phyloP scores from a whole-genome alignment of 2,113 vertebrate species.

The Clarias magur region DNA sequence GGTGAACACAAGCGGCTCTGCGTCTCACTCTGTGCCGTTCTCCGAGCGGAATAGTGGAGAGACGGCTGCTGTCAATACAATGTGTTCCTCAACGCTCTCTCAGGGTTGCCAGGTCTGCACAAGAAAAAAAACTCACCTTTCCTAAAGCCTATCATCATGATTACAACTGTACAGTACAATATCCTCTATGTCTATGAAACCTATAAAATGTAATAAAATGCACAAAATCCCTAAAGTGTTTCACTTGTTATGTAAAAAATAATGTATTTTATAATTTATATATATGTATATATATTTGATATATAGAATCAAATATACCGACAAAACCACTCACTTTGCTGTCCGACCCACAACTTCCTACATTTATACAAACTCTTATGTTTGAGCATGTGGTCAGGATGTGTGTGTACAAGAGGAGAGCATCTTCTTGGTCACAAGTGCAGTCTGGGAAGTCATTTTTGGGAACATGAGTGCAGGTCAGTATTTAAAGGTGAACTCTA shows the following conservation, averaged over 20 bases:
- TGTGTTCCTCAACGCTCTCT: constrained; percentile 44
- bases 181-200: not conserved
- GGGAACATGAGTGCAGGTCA: not conserved
- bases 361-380: not conserved
- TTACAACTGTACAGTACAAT: not conserved
- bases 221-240: not conserved
- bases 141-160: not conserved
- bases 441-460: not conserved
- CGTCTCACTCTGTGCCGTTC: not conserved
- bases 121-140: too few species aligned
- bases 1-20: constrained; percentile 23
- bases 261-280: too few species aligned
- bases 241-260: too few species aligned
- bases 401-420: not conserved
- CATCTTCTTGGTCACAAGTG: not conserved
- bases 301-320: not conserved
- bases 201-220: not conserved
- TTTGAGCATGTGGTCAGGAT: not conserved
- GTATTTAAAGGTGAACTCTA: not conserved
- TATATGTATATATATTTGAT: not conserved
- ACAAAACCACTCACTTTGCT: too few species aligned
- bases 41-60: constrained; percentile 26
- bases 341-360: not conserved
- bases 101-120: constrained; percentile 2
- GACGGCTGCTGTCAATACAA: constrained; percentile 56